phyloP scores from a whole-genome alignment of 2,113 vertebrate species.

The Nanorana parkeri region DNA sequence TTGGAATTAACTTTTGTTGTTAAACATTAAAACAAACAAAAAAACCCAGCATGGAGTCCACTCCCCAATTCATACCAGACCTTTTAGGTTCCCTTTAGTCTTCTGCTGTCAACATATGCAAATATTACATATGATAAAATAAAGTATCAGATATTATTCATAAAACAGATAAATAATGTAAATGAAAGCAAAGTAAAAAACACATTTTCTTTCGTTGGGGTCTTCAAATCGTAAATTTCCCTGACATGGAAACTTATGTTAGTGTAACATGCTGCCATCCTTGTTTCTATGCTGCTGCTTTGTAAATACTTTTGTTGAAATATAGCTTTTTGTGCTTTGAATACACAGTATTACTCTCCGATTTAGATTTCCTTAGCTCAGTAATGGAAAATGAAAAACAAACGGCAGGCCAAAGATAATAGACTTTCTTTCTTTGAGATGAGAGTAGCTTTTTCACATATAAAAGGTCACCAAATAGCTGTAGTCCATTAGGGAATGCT shows the following conservation, averaged over 20 bases:
- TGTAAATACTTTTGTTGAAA: constrained; percentile 41
- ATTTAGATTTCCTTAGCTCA: constrained; percentile 54
- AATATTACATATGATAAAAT: no score
- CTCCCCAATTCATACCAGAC: no score
- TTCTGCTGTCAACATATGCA: no score
- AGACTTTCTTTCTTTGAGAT: constrained; percentile 58
- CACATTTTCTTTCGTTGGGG: neutral
- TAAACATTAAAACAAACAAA: no score
- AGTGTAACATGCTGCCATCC: neutral
- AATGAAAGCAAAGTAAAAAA: neutral
- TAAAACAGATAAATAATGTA: neutral
- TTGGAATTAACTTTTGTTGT: no score
- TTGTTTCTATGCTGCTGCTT: constrained; percentile 35
- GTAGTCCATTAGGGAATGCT: constrained; percentile 58
- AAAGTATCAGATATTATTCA: no score
- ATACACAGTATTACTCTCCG: constrained; percentile 41
- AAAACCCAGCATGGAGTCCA: no score
- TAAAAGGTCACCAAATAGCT: constrained; percentile 57
- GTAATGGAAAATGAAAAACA: constrained; percentile 57
- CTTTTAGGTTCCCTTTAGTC: no score
- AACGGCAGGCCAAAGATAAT: constrained; percentile 55
- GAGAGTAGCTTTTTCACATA: constrained; percentile 58
- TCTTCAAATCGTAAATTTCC: neutral
- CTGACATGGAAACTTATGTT: constrained; percentile 8
- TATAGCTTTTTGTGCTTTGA: constrained; percentile 40